phyloP scores from a whole-genome alignment of 1,140 invertebrate genomes.

The Bombus pascuorum region DNA sequence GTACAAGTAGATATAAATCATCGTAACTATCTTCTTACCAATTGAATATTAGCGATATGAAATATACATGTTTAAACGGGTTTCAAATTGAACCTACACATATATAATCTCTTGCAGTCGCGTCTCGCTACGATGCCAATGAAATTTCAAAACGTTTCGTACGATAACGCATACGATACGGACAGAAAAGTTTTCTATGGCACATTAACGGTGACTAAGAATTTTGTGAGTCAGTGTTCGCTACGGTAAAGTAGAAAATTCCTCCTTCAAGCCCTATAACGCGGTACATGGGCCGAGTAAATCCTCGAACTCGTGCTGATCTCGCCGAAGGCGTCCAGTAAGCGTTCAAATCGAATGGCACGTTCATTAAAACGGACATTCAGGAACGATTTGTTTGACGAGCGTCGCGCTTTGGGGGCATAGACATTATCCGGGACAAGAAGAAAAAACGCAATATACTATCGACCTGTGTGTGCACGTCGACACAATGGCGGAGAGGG shows the following conservation, averaged over 20 bases:
- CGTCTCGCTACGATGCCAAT: too few relatives aligned
- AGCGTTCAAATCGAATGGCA: slow-evolving; percentile 25
- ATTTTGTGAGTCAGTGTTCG: too few relatives aligned
- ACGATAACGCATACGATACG: too few relatives aligned
- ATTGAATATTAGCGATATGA: not conserved
- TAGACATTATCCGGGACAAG: slow-evolving; percentile 7
- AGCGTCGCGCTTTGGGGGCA: slow-evolving; percentile 12
- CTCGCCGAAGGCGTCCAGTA: slow-evolving; percentile 15
- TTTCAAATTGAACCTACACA: too few relatives aligned
- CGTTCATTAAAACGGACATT: slow-evolving; percentile 47
- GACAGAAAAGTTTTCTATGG: too few relatives aligned
- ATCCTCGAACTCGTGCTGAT: too few relatives aligned
- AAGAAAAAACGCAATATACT: slow-evolving; percentile 47
- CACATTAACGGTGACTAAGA: too few relatives aligned
- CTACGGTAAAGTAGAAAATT: too few relatives aligned
- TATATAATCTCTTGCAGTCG: too few relatives aligned
- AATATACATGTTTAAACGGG: too few relatives aligned
- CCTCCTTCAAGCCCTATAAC: too few relatives aligned
- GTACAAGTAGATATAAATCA: not conserved
- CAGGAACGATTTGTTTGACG: slow-evolving; percentile 38
- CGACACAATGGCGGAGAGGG: slow-evolving; percentile 39
- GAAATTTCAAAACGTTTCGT: too few relatives aligned
- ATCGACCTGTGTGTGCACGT: not conserved
- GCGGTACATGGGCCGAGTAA: not conserved
- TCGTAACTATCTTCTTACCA: not conserved